These are phyloP conservation scores for Cantharis rufa DNA, from an alignment of 2,888 invertebrate species.

Conservation along the genomic window DNA sequence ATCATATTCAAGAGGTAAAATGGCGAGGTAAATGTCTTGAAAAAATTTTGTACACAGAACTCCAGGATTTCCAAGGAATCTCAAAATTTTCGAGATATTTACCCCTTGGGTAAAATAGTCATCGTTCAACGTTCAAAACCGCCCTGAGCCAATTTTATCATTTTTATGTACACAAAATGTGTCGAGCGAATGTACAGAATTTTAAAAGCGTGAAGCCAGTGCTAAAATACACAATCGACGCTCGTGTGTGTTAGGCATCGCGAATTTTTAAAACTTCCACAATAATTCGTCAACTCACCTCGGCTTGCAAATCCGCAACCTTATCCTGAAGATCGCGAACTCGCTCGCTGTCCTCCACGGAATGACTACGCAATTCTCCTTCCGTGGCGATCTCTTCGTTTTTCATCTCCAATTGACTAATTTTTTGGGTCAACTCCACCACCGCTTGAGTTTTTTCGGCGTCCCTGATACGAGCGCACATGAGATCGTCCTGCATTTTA, in stretches of 20 bases:
- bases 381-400: constrained; percentile 94
- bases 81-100: too few relatives aligned
- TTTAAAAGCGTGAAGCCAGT: neutral
- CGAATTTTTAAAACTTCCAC: neutral
- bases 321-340: constrained; percentile 90
- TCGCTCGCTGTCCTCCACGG: constrained; percentile 80
- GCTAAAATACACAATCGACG: neutral
- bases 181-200: neutral
- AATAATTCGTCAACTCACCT: constrained; percentile 66
- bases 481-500: constrained; percentile 83
- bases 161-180: neutral
- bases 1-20: neutral
- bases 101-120: neutral
- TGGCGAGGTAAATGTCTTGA: too few relatives aligned
- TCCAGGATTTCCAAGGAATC: too few relatives aligned
- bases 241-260: neutral
- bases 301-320: constrained; percentile 89
- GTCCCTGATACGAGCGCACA: constrained; percentile 92
- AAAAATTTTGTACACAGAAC: too few relatives aligned
- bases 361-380: constrained; percentile 84
- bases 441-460: constrained; percentile 93
- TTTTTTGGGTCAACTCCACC: constrained; percentile 91
- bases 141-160: neutral
- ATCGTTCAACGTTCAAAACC: neutral
- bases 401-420: constrained; percentile 90